These are phyloP conservation scores for Cervus canadensis DNA, from an alignment of 2,113 vertebrate species.

Conservation along the genomic window DNA sequence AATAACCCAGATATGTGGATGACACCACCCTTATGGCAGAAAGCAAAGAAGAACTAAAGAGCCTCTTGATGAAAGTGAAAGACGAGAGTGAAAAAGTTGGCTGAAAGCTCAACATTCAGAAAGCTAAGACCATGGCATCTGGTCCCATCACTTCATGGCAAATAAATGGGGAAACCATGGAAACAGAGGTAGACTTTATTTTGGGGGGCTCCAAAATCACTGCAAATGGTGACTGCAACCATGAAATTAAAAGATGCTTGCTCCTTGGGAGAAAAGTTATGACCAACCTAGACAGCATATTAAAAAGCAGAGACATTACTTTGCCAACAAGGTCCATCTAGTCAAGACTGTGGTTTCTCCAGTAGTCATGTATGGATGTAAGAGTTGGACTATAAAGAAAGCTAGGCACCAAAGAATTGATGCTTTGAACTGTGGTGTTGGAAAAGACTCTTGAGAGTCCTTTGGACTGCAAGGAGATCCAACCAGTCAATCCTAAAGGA, in stretches of 20 bases:
- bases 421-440: not conserved
- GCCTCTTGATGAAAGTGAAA: too few relatives aligned
- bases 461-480: not conserved
- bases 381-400: not conserved
- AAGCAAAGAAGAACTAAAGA: too few relatives aligned
- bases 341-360: not conserved
- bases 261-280: not conserved
- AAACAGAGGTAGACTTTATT: too few relatives aligned
- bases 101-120: too few relatives aligned
- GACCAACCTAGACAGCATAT: not conserved
- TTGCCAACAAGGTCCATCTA: not conserved
- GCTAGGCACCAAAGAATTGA: accelerated
- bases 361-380: not conserved
- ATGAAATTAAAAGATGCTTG: not conserved
- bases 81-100: too few relatives aligned
- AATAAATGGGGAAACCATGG: too few relatives aligned
- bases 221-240: not conserved
- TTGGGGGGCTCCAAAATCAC: too few relatives aligned
- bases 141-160: too few relatives aligned
- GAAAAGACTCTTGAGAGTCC: not conserved
- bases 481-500: not conserved
- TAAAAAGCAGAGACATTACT: not conserved
- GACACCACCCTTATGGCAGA: too few relatives aligned
- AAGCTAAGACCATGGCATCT: too few relatives aligned
- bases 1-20: too few relatives aligned